These are phyloP conservation scores for Cephonodes hylas DNA, from an alignment of 2,888 invertebrate species.

Conservation along the genomic window DNA sequence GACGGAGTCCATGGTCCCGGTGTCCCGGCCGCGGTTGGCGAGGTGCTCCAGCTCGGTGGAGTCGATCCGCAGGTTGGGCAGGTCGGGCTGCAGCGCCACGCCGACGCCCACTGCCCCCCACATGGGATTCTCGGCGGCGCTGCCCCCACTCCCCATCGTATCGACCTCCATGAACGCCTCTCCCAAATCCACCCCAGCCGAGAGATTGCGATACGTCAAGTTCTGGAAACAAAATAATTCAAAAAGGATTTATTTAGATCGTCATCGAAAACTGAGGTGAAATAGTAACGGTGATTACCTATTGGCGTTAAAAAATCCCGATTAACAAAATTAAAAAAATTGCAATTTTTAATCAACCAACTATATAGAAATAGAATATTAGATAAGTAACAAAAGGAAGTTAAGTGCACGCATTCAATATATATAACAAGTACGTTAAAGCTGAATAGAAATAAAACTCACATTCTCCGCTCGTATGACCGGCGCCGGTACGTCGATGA, in stretches of 20 bases:
- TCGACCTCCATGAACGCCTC: slow-evolving; percentile 30
- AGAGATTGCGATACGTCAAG: background rate
- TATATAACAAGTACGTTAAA: background rate
- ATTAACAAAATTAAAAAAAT: too few species aligned
- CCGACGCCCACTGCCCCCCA: slow-evolving; percentile 29
- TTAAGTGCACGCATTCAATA: too few species aligned
- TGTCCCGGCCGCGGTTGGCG: background rate
- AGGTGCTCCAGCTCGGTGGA: slow-evolving; percentile 56
- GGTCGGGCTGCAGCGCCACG: slow-evolving; percentile 36
- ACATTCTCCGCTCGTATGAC: slow-evolving; percentile 32
- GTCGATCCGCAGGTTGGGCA: slow-evolving; percentile 47
- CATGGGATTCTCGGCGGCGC: slow-evolving; percentile 21
- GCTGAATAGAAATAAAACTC: slow-evolving; percentile 19
- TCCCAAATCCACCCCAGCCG: slow-evolving; percentile 39
- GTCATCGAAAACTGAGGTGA: too few species aligned
- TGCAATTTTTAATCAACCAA: too few species aligned
- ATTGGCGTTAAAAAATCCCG: too few species aligned
- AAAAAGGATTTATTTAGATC: too few species aligned
- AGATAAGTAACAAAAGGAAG: too few species aligned
- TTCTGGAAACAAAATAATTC: background rate
- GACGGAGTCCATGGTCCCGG: background rate
- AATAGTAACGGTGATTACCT: too few species aligned
- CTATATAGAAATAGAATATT: too few species aligned
- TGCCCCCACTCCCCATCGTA: background rate
- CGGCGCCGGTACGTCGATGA: slow-evolving; percentile 41